These are phyloP conservation scores for Chelon auratus DNA, from an alignment of 2,797 vertebrate species.

Conservation along the genomic window DNA sequence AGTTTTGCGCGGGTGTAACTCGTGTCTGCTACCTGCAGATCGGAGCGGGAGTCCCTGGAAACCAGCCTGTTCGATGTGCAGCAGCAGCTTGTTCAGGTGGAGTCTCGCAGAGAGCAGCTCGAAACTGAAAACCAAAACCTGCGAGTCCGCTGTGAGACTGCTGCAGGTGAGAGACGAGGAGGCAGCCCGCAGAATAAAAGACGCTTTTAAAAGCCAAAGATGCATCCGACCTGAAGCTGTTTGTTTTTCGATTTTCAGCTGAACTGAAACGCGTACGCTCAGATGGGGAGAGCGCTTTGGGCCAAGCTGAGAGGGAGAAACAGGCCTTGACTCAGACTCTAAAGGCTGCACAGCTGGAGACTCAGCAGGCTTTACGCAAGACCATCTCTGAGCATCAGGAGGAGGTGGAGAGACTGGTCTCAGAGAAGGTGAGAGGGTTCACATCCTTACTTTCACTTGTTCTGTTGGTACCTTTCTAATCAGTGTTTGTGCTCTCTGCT, in stretches of 20 bases:
- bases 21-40: constrained; percentile 72
- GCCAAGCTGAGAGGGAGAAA: constrained; percentile 85
- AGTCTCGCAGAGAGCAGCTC: constrained; percentile 88
- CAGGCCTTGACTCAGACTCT: constrained; percentile 83
- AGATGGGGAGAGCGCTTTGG: constrained; percentile 75
- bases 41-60: constrained; percentile 90
- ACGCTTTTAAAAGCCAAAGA: constrained; percentile 2
- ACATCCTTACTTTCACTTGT: not conserved
- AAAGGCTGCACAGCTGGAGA: constrained; percentile 82
- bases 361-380: constrained; percentile 82
- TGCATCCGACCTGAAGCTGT: not conserved
- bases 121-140: constrained; percentile 85
- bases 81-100: constrained; percentile 86
- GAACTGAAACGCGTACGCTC: constrained; percentile 84
- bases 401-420: constrained; percentile 85
- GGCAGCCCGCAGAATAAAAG: not conserved
- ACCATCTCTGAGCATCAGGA: constrained; percentile 86
- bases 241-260: constrained; percentile 72
- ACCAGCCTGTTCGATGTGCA: constrained; percentile 89
- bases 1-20: not conserved
- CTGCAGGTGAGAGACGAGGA: constrained; percentile 80
- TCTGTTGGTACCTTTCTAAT: not conserved
- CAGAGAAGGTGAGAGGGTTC: constrained; percentile 85
- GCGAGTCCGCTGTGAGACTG: constrained; percentile 83
- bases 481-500: not conserved